Base-by-base conservation (phyloP, 2,113 vertebrate genomes). In the Lepus americanus region DNA sequence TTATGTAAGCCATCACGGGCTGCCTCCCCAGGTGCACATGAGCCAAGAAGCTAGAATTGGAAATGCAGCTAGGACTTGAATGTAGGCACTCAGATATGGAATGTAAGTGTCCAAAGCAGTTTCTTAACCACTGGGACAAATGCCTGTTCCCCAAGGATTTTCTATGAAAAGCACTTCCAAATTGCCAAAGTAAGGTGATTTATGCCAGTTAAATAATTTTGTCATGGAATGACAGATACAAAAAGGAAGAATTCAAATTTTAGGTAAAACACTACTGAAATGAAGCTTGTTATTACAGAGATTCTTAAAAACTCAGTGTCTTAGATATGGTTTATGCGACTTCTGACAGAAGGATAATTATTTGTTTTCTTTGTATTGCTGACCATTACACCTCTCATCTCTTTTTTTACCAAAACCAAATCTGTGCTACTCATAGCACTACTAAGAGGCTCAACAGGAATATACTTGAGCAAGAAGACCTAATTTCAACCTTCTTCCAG, bases 261-360 rank as follows among this genome's bases (percentile, higher is more conserved):
- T 29, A 92, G 23, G n/a, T 74, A 51, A 94, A 92, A 76, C n/a
- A 79, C 17, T 67, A 93, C 16, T 79, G 20, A 93, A 94, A 88
- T 78, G 53, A 90, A 89, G 22, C 11, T 78, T 89, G 13, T 19
- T 79, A 49, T 55, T 64, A 20, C 16, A 36, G 27, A 97, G 93
- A 93, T 83, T 53, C 83, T 78, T 9, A 23, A 86, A 61, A 92
- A 20, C 1, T 73, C 16, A 76, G 14, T 29, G 31, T 67, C 31
- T 90, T 69, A 91, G 3, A 78, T 17, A 76, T 4, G n/a, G 49
- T 36, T 94, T 83, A 63, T 44, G 6, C 44, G 53, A 92, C 16
- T 77, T 82, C 22, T 74, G 27, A 51, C 17, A 39, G 4, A 87
- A 14, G 29, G 22, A 78, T 59, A 95, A 91, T 78, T 89, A 90